These are phyloP conservation scores for Nipponacmea schrenckii DNA, from an alignment of 2,888 invertebrate species.

Conservation along the genomic window DNA sequence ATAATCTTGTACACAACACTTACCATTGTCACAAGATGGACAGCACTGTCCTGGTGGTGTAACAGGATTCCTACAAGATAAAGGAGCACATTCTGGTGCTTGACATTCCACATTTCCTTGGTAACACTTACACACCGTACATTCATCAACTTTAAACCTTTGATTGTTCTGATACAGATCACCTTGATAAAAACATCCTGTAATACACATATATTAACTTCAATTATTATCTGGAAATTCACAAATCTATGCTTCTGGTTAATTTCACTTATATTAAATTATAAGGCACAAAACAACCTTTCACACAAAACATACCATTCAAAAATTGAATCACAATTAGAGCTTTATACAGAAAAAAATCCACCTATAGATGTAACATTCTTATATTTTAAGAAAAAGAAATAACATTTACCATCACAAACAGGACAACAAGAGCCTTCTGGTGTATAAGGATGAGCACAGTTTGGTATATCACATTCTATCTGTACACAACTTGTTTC, in stretches of 20 bases:
- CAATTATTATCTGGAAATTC: background rate
- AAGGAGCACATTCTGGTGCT: constrained; percentile 43
- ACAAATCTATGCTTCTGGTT: no score
- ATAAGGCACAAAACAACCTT: background rate
- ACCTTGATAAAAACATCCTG: constrained; percentile 53
- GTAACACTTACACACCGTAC: constrained; percentile 51
- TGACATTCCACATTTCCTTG: constrained; percentile 54
- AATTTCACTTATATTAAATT: background rate
- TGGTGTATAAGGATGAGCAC: constrained; percentile 50
- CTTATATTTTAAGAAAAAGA: background rate
- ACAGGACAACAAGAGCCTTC: constrained; percentile 56
- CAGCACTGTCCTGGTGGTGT: constrained; percentile 54
- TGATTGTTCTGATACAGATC: constrained; percentile 43
- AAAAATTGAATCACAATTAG: no score
- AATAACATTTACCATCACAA: constrained; percentile 50
- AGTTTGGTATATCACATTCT: constrained; percentile 46
- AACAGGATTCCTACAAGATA: constrained; percentile 47
- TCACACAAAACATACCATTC: no score
- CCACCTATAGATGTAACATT: no score
- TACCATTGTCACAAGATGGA: constrained; percentile 55
- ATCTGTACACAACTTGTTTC: constrained; percentile 44
- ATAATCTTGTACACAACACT: constrained; percentile 15
- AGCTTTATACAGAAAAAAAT: no score
- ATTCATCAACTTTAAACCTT: constrained; percentile 44
- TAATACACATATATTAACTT: constrained; percentile 20